Evolutionary conservation across 2,113 vertebrate genomes (phyloP), one percentile per base, ranked within the genome.

Genomic region (Triplophysa dalaica): DNA sequence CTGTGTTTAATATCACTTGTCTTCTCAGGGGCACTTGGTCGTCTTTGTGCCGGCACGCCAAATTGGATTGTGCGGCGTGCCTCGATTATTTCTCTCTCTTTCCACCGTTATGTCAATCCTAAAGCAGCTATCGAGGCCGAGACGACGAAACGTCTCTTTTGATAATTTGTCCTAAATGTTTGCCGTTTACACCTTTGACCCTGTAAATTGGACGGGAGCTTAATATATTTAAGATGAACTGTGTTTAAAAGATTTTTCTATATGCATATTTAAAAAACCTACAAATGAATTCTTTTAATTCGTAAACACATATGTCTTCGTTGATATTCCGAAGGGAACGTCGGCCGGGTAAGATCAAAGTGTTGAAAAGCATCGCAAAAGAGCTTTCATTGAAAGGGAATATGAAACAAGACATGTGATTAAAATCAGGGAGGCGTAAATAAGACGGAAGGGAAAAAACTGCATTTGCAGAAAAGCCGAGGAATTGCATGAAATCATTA

Each of bases 1-100:
- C 66, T 61, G 72, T 79, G 80, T 82, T 84, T 82, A 84, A 82
- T 84, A 81, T 82, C 79, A 78, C 82, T 84, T 82, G 65, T 79
- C 80, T 64, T 68, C 83, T 79, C 43, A 41, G 75, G 77, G 83
- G 77, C 81, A 76, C 77, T 33, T 22, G 61, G 80, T 29, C 67
- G 50, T 82, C 77, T 72, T 76, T 77, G 70, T 70, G 70, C 72
- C 41, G 26, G 63, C 45, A 80, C 77, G 80, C 80, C 80, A 85
- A 82, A 82, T 85, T 80, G 66, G 73, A 70, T 82, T 82, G 79
- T 80, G 76, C 62, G 78, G 38, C 79, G 70, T 21, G 22, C 77
- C 69, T 75, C n/a, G 48, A 78, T 82, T 80, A 67, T 61, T 80
- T 78, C 77, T 72, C 22, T 64, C 69, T 22, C 74, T 67, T 77